phyloP scores from a whole-genome alignment of 1,140 invertebrate genomes.

The Sitodiplosis mosellana region DNA sequence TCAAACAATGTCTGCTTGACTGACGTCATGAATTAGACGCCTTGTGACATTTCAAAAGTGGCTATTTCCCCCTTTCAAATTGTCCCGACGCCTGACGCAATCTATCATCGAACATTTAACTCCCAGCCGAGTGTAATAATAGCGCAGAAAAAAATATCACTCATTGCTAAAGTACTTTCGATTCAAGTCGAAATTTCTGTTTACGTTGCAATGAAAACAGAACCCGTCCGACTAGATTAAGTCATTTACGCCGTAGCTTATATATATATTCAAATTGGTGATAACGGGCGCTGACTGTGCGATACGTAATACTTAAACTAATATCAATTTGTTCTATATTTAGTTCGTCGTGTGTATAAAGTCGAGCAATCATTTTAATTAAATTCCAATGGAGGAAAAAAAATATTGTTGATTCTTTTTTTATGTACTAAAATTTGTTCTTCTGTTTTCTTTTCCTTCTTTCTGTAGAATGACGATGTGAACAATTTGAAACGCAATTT shows the following conservation, averaged over 20 bases:
- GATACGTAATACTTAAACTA: too few species aligned
- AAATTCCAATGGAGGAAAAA: conserved; percentile 9
- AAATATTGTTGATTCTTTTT: conserved; percentile 4
- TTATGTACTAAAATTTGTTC: conserved; percentile 20
- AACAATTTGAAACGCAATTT: neutral
- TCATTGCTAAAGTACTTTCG: neutral
- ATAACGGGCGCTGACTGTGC: too few species aligned
- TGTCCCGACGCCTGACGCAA: too few species aligned
- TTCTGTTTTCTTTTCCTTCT: neutral
- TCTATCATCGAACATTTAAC: too few species aligned
- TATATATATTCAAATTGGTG: conserved; percentile 10
- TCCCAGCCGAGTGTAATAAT: too few species aligned
- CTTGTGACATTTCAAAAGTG: too few species aligned
- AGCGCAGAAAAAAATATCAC: too few species aligned
- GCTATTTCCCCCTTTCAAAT: too few species aligned
- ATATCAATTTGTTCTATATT: conserved; percentile 3
- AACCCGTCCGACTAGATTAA: conserved; percentile 10
- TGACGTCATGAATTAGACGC: too few species aligned
- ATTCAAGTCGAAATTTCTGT: neutral
- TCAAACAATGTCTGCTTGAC: too few species aligned
- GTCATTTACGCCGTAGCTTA: too few species aligned
- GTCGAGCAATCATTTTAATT: too few species aligned
- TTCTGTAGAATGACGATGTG: conserved; percentile 2
- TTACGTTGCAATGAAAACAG: neutral
- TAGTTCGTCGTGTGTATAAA: conserved; percentile 11